Base-by-base conservation (phyloP, 2,113 vertebrate species). In the Tonatia bakeri region DNA sequence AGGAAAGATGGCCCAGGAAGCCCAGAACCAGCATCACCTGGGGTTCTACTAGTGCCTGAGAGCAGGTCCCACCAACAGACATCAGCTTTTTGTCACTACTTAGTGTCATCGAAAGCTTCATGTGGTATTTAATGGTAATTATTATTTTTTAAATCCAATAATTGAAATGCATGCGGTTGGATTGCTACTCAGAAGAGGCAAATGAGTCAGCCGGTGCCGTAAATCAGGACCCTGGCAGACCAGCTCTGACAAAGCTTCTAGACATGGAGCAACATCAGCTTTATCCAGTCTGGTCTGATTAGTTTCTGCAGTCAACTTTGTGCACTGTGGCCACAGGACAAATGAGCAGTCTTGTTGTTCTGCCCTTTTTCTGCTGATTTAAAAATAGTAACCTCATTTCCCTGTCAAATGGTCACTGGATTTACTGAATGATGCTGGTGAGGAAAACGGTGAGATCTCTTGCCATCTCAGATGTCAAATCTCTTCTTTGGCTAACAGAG, bases 261-360 rank as follows among this genome's bases (percentile, higher is more conserved):
- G 98, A 98, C 98, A 98, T 95, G 0, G 52, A 92, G 91, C 94
- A 98, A 95, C 96, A 95, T 98, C 97, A 95, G 97, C 98, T 98
- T 98, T 98, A 98, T 97, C 97, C 98, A 98, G 97, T 98, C 98
- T 98, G 97, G 98, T 98, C 98, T 87, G 95, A 98, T 98, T 98
- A 98, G 97, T 98, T 98, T 98, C 98, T 98, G 95, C 14, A 90
- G 98, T 98, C 97, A 97, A 75, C 98, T 98, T 97, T 96, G 97
- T 96, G 90, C 50, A 97, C 91, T 95, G 72, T 98, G 97, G 94
- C 96, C 93, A 97, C 94, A 92, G 94, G 96, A 98, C 97, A 98
- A 97, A 97, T 98, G 95, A 96, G 98, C 90, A 95, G 95, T 98
- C 97, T 97, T 89, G 77, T 87, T 56, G n/a, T 14, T 89, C 79